Evolutionary conservation across 2,113 vertebrate genomes (phyloP).

Genomic region (Neolamprologus toae): DNA sequence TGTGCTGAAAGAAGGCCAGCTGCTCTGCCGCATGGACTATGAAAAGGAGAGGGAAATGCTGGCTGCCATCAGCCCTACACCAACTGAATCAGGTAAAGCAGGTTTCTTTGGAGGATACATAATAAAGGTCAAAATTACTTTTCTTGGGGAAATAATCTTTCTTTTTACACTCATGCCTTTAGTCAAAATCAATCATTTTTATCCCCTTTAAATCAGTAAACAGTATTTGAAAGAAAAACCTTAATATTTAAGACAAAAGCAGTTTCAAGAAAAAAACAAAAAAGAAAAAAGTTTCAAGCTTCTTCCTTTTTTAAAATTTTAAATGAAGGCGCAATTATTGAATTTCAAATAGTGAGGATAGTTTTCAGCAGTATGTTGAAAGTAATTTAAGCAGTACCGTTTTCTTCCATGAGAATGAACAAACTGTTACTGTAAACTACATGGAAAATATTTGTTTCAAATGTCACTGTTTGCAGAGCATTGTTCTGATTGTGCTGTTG

Average conservation of each 20-base stretch:
- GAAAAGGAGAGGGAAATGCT: conserved; percentile 90
- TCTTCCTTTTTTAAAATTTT: background rate
- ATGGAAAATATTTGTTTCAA: background rate
- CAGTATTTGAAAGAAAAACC: background rate
- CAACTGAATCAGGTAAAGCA: conserved; percentile 78
- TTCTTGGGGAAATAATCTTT: background rate
- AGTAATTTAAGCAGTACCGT: background rate
- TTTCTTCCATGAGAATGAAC: background rate
- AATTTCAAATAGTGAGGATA: background rate
- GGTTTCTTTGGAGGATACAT: background rate
- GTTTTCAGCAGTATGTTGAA: background rate
- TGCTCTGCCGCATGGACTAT: conserved; percentile 85
- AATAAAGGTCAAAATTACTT: background rate
- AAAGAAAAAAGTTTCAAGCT: background rate
- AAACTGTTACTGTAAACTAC: background rate
- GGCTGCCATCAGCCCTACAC: conserved; percentile 80
- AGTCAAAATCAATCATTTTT: background rate
- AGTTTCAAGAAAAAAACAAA: background rate
- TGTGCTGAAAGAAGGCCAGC: conserved; percentile 86
- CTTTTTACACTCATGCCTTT: background rate
- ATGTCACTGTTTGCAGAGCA: background rate
- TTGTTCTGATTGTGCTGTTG: background rate
- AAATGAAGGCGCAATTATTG: background rate
- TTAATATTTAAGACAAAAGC: background rate
- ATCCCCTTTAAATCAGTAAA: background rate